Conservation (phyloP, 2,113 vertebrate genomes). For the Balaeniceps rex region DNA sequence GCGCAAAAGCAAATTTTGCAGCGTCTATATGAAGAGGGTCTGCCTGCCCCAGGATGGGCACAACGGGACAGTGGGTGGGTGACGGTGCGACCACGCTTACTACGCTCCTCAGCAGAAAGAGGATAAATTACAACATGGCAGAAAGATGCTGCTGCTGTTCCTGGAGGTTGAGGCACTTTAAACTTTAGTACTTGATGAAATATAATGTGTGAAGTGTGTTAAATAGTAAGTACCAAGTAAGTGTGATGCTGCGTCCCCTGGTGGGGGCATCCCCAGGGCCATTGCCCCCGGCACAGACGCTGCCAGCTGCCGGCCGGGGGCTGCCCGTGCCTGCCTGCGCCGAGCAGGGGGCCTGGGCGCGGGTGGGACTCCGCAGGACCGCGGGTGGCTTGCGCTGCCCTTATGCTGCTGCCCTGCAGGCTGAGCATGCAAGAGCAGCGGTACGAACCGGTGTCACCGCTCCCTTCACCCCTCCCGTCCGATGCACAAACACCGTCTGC, state of each 20-base stretch:
- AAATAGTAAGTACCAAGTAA: neutral
- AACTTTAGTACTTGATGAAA: neutral
- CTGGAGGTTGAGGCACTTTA: neutral
- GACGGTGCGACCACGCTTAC: neutral
- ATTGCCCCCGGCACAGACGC: neutral
- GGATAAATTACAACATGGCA: neutral
- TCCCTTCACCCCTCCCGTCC: neutral
- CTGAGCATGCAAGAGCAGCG: neutral
- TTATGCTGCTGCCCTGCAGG: fast-evolving
- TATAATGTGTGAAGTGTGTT: no score
- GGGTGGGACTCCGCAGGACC: no score
- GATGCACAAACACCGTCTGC: fast-evolving
- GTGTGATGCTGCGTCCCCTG: neutral
- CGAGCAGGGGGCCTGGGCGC: neutral
- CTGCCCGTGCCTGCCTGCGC: neutral
- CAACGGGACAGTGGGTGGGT: neutral
- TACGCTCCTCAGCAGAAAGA: no score
- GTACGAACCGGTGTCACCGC: fast-evolving
- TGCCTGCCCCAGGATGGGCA: neutral
- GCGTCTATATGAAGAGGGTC: neutral
- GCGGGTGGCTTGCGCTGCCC: neutral
- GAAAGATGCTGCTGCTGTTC: neutral
- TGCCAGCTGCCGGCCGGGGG: neutral
- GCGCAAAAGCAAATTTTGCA: neutral
- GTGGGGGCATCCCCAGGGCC: neutral